Conservation (phyloP, 2,888 invertebrate species). For the Oscheius sp. region DNA sequence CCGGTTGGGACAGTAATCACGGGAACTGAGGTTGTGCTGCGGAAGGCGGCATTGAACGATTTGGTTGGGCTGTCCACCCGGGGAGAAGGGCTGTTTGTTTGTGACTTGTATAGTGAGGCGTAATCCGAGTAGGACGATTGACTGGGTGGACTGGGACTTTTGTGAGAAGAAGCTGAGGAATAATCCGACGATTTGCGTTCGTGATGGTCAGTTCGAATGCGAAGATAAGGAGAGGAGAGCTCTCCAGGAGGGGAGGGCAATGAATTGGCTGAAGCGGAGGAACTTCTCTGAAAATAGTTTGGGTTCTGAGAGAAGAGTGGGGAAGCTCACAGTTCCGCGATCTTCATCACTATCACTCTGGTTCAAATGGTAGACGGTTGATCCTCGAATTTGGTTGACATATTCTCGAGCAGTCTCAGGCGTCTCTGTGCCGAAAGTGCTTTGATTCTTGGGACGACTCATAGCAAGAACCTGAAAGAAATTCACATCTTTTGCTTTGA, state of each 20-base stretch:
- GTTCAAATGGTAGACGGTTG: neutral
- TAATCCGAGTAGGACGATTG: conserved; percentile 32
- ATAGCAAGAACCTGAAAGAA: conserved; percentile 23
- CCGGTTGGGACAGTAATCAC: conserved; percentile 6
- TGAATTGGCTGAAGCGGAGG: conserved; percentile 11
- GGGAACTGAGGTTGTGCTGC: conserved; percentile 4
- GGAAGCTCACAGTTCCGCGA: conserved; percentile 9
- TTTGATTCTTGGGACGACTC: conserved; percentile 18
- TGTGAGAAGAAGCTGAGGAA: conserved; percentile 31
- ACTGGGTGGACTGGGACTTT: conserved; percentile 25
- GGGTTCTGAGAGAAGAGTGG: neutral
- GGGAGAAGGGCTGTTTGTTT: conserved; percentile 23
- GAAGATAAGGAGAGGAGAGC: conserved; percentile 9
- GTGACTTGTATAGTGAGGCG: conserved; percentile 30
- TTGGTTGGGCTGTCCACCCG: neutral
- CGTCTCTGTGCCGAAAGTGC: neutral
- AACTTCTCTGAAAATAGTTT: conserved; percentile 24
- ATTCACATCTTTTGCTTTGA: too few species aligned
- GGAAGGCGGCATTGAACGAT: conserved; percentile 24
- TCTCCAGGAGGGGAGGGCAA: conserved; percentile 18
- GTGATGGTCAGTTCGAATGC: conserved; percentile 19
- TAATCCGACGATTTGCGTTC: conserved; percentile 31
- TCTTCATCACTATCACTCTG: conserved; percentile 27
- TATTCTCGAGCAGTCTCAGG: conserved; percentile 24
- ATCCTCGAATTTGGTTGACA: neutral